These are phyloP conservation scores for Lithophane semibrunnea DNA, from an alignment of 2,888 invertebrate species.

Conservation along the genomic window DNA sequence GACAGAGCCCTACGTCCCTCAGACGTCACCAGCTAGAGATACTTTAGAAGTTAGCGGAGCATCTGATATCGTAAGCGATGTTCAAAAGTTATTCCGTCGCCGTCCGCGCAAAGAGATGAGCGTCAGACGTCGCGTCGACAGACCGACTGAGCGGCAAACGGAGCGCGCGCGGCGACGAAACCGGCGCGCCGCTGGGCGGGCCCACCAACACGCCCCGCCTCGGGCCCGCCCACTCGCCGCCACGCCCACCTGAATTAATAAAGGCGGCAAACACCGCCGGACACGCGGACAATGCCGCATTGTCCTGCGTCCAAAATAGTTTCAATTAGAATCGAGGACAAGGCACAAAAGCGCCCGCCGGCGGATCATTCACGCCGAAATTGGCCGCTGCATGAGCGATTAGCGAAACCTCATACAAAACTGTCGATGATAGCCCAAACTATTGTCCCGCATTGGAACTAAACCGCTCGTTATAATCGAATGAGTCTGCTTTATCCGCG, in stretches of 20 bases:
- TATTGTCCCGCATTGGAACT: conserved; percentile 59
- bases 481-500: conserved; percentile 43
- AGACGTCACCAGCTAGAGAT: conserved; percentile 48
- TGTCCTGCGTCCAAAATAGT: conserved; percentile 90
- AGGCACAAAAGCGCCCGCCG: conserved; percentile 86
- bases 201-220: conserved; percentile 74
- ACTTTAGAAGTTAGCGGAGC: conserved; percentile 60
- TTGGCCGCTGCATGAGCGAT: conserved; percentile 85
- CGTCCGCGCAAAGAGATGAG: conserved; percentile 79
- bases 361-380: conserved; percentile 85
- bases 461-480: conserved; percentile 64
- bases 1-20: conserved; percentile 62
- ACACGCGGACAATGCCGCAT: conserved; percentile 90
- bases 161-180: conserved; percentile 74
- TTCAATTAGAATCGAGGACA: conserved; percentile 89
- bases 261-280: conserved; percentile 89
- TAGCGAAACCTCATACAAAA: conserved; percentile 75
- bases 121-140: conserved; percentile 84
- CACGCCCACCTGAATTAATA: conserved; percentile 90
- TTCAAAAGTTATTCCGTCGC: conserved; percentile 74
- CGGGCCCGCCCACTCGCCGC: conserved; percentile 78
- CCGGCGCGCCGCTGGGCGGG: conserved; percentile 74
- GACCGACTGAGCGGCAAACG: conserved; percentile 81
- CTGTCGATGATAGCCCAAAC: conserved; percentile 62
- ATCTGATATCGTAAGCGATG: conserved; percentile 72